Evolutionary conservation across 92 coral and sea anemone genomes (phyloP), one percentile per base, ranked within the genome.

Genomic region (Epizoanthus stellaris): DNA sequence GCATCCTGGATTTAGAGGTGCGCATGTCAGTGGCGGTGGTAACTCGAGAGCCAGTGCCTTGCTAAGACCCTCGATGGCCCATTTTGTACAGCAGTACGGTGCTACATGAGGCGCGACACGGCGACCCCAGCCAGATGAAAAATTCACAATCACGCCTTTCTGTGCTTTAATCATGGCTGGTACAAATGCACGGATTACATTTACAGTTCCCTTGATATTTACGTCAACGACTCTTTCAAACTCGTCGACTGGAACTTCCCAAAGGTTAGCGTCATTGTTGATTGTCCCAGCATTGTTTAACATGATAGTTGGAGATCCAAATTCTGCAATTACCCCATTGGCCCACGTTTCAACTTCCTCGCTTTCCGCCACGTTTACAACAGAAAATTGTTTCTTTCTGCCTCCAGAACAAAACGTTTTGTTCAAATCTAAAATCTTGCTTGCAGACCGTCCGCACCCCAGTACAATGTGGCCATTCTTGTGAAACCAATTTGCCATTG

Each of bases 71-170:
- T 94, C 95, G n/a, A 94, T 56, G 60, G 90, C 98, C 91, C 93
- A 94, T 80, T 94, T 94, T 13, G 93, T 38, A 17, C 95, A 89
- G 80, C 95, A 94, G 80, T 94, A 94, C 1, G 98, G 98, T 39
- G 95, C 95, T 45, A 87, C 92, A 9, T 89, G 74, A 3, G 95
- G 85, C 3, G 98, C 40, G 5, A 91, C 95, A 20, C 75, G 16
- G 19, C 98, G 94, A 0, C 98, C 98, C 95, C 95, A 94, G 3
- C 93, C 92, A n/a, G 98, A 94, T 7, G 95, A 85, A 68, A 94
- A 91, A 75, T 94, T 94, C 6, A 91, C 93, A n/a, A 94, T 93
- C 65, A 90, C 85, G 1, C 95, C 98, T 34, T 74, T 75, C 65
- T 85, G 75, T 0, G 93, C 90, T 39, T 94, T 66, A 52, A 94